phyloP scores from a whole-genome alignment of 2,888 invertebrate species.

The Julus scandinavius region DNA sequence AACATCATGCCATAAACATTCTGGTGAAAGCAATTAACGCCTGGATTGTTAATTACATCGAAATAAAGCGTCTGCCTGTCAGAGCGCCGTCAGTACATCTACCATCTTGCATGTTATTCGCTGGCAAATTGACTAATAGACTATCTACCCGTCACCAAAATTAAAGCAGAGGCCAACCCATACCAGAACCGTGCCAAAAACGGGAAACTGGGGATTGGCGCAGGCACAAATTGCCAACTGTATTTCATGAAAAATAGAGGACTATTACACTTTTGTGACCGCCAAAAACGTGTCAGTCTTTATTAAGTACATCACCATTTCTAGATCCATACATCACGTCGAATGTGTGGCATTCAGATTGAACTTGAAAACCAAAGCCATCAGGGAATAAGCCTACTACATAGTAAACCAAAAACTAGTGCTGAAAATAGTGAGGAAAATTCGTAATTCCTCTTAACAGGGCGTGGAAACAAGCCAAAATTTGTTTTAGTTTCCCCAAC shows the following conservation, averaged over 20 bases:
- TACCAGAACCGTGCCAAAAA: neutral
- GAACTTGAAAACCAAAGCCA: neutral
- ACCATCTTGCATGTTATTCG: no score
- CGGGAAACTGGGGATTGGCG: neutral
- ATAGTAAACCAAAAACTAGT: neutral
- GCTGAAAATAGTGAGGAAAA: no score
- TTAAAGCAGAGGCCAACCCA: neutral
- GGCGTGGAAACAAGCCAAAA: no score
- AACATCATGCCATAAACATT: neutral
- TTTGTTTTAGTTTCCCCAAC: no score
- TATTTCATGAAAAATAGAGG: neutral
- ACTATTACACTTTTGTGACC: neutral
- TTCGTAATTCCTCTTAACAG: no score
- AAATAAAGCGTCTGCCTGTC: neutral
- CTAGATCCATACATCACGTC: neutral
- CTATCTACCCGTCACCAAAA: no score
- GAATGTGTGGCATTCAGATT: neutral
- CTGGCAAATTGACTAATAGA: no score
- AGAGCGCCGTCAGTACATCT: neutral
- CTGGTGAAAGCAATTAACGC: neutral
- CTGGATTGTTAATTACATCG: neutral
- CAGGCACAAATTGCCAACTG: neutral
- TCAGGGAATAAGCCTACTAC: neutral
- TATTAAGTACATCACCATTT: neutral
- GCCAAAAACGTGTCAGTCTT: neutral